Evolutionary conservation across 2,797 vertebrate genomes (phyloP).

Genomic region (Arnoldichthys spilopterus): DNA sequence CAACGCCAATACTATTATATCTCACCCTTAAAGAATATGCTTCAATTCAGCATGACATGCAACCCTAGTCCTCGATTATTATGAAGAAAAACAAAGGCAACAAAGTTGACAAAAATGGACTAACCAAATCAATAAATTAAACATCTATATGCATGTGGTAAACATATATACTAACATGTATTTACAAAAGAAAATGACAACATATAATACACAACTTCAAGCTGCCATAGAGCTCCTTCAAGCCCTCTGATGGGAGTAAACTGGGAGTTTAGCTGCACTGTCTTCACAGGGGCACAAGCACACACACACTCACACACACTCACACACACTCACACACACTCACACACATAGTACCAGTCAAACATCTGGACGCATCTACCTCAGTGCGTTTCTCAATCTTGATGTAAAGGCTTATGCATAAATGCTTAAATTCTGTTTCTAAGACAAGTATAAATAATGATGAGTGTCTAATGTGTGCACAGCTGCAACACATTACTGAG

Average conservation of each 20-base stretch:
- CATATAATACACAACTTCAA: slow-evolving; percentile 42
- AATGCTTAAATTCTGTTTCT: neutral
- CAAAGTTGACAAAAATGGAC: slow-evolving; percentile 51
- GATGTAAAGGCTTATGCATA: no score
- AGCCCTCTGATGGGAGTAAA: slow-evolving; percentile 26
- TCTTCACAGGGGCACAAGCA: slow-evolving; percentile 2
- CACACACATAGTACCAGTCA: neutral
- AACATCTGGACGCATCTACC: neutral
- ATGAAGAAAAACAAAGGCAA: slow-evolving; percentile 67
- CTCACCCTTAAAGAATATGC: slow-evolving; percentile 59
- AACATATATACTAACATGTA: slow-evolving; percentile 79
- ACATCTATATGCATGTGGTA: slow-evolving; percentile 72
- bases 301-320: neutral
- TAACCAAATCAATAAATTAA: slow-evolving; percentile 77
- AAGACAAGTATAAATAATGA: neutral
- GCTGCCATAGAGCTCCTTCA: slow-evolving; percentile 59
- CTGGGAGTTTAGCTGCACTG: slow-evolving; percentile 14
- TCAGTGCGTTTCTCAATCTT: no score
- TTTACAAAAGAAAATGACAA: slow-evolving; percentile 75
- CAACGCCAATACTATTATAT: slow-evolving; percentile 61
- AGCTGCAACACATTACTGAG: neutral
- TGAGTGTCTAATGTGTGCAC: neutral
- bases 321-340: neutral
- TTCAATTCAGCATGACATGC: slow-evolving; percentile 72
- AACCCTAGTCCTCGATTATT: slow-evolving; percentile 74